Evolutionary conservation across 2,113 vertebrate genomes (phyloP), one percentile per base, ranked within the genome.

Genomic region (Chaenocephalus aceratus): DNA sequence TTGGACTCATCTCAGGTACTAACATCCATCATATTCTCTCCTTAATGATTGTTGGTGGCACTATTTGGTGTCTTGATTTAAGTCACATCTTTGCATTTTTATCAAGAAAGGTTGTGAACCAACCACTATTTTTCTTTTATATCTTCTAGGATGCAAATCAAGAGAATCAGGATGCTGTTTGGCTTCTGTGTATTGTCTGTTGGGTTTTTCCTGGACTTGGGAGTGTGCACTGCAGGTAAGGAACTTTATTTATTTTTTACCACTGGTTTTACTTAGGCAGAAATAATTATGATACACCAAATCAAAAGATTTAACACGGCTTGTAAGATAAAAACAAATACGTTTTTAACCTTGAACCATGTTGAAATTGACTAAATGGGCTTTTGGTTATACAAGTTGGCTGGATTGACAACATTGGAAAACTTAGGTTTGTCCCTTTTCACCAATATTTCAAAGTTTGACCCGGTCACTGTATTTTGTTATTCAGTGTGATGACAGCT

Each of bases 171-270:
- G 60, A 79, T 87, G 78, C 26, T 77, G 30, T 63, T 86, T 44
- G 83, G 51, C 30, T 81, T 86, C 57, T 77, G 88, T 49, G 15
- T 91, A 10, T 72, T 89, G 59, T 82, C 63, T 26, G 16, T 73
- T 75, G 75, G 72, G 3, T 34, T 90, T 78, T 70, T 91, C 58
- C 58, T 94, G 58, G 30, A 88, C 23, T 53, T 77, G 16, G 78
- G 84, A 45, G 46, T 59, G 14, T 91, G 91, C 60, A 53, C 81
- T 85, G 86, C 92, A 90, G 92, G 94, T 95, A 92, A 92, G 75
- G 45, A n/a, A 48, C 9, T 36, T 7, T 15, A 26, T 46, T 66
- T 67, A 30, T 30, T 30, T 30, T 30, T 4, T 30, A 30, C 30
- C 30, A 30, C 78, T 15, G 12, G 74, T 78, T 67, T 4, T 26